Percentiles rank a stretch among this genome's conserved stretches.
phyloP scores from a whole-genome alignment of 2,113 vertebrate genomes.

The Taxidea taxus region DNA sequence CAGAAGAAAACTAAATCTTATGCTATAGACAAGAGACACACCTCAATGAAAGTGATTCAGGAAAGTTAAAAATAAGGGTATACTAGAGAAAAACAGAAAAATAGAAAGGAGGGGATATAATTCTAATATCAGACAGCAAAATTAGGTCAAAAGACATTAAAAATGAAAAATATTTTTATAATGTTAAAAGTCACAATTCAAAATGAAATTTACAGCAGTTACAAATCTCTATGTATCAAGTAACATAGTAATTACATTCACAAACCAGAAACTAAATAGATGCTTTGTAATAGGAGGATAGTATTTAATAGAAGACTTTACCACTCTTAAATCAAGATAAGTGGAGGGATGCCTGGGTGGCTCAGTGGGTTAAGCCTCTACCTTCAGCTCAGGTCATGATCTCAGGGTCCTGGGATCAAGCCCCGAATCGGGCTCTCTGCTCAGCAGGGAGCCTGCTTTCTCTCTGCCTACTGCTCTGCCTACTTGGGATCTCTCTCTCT shows the following conservation, averaged over 20 bases:
- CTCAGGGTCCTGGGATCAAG: too few relatives aligned
- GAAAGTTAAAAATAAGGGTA: neutral
- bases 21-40: neutral
- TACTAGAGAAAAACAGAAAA: neutral
- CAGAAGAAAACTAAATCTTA: neutral
- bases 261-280: neutral
- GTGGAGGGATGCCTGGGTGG: neutral
- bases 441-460: too few relatives aligned
- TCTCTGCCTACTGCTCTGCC: too few relatives aligned
- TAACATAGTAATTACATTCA: neutral
- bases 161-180: neutral
- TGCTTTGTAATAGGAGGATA: neutral
- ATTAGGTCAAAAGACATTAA: neutral
- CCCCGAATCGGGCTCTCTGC: too few relatives aligned
- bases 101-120: neutral
- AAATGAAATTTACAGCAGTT: neutral
- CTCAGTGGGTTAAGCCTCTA: too few relatives aligned
- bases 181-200: neutral
- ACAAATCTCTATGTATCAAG: neutral
- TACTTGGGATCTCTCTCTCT: too few relatives aligned
- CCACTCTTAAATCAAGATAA: neutral
- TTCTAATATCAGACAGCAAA: neutral
- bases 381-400: too few relatives aligned
- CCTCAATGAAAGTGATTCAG: neutral
- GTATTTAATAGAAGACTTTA: neutral